Evolutionary conservation across 2,113 vertebrate species (phyloP).

Genomic region (Chloropsis cyanopogon): DNA sequence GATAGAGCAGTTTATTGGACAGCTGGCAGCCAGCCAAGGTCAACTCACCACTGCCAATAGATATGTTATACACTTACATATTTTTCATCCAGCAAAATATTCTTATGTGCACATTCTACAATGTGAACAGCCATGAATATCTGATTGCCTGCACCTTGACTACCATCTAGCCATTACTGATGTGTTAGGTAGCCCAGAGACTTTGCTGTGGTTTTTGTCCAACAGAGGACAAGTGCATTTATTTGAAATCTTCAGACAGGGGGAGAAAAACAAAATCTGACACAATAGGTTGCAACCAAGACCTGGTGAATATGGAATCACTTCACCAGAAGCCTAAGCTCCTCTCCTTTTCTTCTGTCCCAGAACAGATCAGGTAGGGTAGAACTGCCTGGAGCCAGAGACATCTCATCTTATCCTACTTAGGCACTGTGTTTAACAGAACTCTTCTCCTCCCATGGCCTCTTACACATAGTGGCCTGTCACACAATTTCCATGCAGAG

Average conservation of each 20-base stretch:
- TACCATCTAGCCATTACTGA: neutral
- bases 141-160: neutral
- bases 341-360: neutral
- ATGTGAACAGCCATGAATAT: neutral
- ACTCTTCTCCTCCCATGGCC: neutral
- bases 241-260: neutral
- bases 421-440: neutral
- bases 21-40: neutral
- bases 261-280: neutral
- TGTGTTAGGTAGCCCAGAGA: neutral
- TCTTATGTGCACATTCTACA: neutral
- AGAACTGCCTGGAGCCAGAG: neutral
- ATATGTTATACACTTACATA: neutral
- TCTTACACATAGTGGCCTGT: neutral
- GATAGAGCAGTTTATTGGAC: neutral
- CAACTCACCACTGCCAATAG: neutral
- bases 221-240: neutral
- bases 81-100: neutral
- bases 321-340: neutral
- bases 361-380: neutral
- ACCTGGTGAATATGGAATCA: neutral
- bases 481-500: neutral
- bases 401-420: neutral
- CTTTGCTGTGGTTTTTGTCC: neutral
- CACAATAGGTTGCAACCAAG: neutral